A percentile compares a stretch with the other conserved stretches of the same genome.
Evolutionary conservation across 2,797 vertebrate species (phyloP).

Genomic region (Echiichthys vipera): DNA sequence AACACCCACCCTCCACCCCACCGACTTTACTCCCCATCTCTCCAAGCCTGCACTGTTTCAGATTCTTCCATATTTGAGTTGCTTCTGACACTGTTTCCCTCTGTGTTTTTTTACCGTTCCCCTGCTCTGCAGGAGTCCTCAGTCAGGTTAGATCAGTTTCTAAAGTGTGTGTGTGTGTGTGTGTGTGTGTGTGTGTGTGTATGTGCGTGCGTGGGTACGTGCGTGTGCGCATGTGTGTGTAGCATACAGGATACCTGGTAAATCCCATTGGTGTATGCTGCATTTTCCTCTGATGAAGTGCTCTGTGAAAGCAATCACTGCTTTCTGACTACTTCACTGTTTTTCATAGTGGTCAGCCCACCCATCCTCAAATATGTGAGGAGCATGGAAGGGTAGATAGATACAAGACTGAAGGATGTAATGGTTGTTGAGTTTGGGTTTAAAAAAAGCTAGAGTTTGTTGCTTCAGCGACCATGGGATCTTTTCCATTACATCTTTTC

Average conservation of each 20-base stretch:
- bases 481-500: constrained; percentile 29
- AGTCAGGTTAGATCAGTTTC: constrained; percentile 27
- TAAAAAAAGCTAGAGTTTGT: neutral
- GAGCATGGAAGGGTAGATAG: constrained; percentile 37
- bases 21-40: constrained; percentile 17
- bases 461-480: constrained; percentile 33
- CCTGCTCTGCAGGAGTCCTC: constrained; percentile 28
- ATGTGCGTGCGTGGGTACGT: neutral
- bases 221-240: constrained; percentile 1
- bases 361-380: constrained; percentile 66
- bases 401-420: constrained; percentile 52
- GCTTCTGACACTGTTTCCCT: constrained; percentile 20
- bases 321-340: constrained; percentile 53
- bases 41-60: constrained; percentile 8
- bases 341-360: constrained; percentile 63
- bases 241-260: constrained; percentile 46
- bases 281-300: constrained; percentile 51
- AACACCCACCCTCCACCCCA: neutral
- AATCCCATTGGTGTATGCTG: constrained; percentile 35
- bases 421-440: constrained; percentile 33
- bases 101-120: neutral
- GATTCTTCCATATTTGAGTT: constrained; percentile 18
- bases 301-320: constrained; percentile 69
- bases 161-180: constrained; percentile 11
- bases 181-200: constrained; percentile 8